Conservation (phyloP, 2,888 invertebrate species). For the Gymnosoma rotundatum region DNA sequence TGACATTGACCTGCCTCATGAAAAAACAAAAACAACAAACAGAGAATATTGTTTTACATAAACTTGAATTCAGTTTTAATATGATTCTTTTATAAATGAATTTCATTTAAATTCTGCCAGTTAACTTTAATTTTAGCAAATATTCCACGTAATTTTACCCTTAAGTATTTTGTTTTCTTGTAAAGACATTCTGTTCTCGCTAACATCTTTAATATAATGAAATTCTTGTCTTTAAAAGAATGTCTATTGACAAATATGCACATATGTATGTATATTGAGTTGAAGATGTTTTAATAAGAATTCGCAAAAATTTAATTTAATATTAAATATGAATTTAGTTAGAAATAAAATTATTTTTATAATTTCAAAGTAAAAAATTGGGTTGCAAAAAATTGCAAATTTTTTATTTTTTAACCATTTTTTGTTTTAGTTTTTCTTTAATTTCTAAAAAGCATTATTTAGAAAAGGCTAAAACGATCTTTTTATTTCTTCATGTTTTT, state of each 20-base stretch:
- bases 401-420: too few relatives aligned
- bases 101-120: background rate
- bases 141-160: constrained; percentile 13
- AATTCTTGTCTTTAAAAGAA: background rate
- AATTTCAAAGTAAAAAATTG: background rate
- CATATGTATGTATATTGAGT: too few relatives aligned
- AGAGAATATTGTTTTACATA: background rate
- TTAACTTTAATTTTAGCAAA: background rate
- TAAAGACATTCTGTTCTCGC: background rate
- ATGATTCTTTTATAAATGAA: background rate
- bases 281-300: background rate
- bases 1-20: constrained; percentile 55
- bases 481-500: too few relatives aligned
- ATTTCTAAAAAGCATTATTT: too few relatives aligned
- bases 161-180: background rate
- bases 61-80: constrained; percentile 30
- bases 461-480: too few relatives aligned
- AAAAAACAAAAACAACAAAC: background rate
- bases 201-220: background rate
- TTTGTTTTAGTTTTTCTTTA: too few relatives aligned
- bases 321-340: too few relatives aligned
- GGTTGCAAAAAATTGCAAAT: too few relatives aligned
- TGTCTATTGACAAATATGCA: background rate
- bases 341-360: too few relatives aligned
- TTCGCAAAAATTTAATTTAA: too few relatives aligned